These are phyloP conservation scores for Channa striata DNA, from an alignment of 2,797 vertebrate species.

Conservation along the genomic window DNA sequence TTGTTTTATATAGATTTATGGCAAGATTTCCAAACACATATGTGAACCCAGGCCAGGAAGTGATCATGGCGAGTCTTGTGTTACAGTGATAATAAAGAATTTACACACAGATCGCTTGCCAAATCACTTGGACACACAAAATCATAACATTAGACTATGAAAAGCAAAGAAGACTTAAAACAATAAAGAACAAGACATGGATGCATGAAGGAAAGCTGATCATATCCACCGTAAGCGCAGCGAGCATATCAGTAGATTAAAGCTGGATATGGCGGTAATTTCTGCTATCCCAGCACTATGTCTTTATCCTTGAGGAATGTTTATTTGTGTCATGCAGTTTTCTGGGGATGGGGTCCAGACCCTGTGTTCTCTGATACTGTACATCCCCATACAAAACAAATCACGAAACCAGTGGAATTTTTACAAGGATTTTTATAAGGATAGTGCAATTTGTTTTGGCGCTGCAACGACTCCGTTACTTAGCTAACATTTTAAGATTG, in stretches of 20 bases:
- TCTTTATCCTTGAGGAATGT: constrained; percentile 46
- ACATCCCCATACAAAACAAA: constrained; percentile 1
- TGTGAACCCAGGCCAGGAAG: constrained; percentile 60
- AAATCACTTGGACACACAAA: background rate
- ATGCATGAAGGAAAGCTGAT: background rate
- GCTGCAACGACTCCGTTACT: background rate
- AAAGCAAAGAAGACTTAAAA: background rate
- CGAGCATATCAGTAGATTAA: background rate
- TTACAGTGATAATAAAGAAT: constrained; percentile 45
- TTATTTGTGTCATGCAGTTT: background rate
- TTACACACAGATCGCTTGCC: background rate
- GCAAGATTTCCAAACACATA: constrained; percentile 54
- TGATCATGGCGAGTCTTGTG: constrained; percentile 26
- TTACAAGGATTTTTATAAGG: constrained; percentile 15
- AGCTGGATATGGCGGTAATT: background rate
- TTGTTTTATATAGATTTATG: constrained; percentile 68
- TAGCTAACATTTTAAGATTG: background rate
- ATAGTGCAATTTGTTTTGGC: constrained; percentile 4
- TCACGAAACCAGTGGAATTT: constrained; percentile 10
- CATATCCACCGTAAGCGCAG: background rate
- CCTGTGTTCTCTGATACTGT: constrained; percentile 1
- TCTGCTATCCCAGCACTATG: constrained; percentile 29
- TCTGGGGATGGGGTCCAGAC: background rate
- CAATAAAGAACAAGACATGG: background rate
- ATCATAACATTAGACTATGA: constrained; percentile 10